Conservation (phyloP, 1,140 invertebrate genomes). For the Plectus sambesii region DNA sequence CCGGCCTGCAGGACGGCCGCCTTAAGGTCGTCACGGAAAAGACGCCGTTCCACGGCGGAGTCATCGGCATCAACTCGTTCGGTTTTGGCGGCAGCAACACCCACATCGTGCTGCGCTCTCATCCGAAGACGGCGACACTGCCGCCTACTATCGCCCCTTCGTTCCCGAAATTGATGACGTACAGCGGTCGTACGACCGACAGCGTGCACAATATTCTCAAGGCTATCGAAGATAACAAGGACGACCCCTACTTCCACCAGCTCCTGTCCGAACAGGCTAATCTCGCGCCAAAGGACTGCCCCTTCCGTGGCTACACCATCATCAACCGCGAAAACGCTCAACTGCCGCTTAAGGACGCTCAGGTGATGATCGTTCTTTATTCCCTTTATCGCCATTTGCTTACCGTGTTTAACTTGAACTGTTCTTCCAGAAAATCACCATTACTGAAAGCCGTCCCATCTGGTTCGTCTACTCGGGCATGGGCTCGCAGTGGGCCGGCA, state of each 20-base stretch:
- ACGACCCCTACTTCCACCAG: constrained; percentile 38
- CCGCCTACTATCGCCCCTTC: constrained; percentile 32
- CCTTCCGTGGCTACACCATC: not conserved
- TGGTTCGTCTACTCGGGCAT: constrained; percentile 93
- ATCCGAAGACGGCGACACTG: constrained; percentile 51
- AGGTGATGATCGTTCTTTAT: constrained; percentile 27
- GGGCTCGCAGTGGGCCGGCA: constrained; percentile 89
- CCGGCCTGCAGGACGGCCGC: constrained; percentile 68
- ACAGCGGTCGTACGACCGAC: constrained; percentile 71
- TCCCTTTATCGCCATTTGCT: constrained; percentile 7
- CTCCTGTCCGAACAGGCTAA: constrained; percentile 29
- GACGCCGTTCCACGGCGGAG: constrained; percentile 67
- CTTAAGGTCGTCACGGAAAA: constrained; percentile 72
- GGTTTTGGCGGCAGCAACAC: constrained; percentile 95
- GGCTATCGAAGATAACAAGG: constrained; percentile 49
- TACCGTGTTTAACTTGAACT: constrained; percentile 7
- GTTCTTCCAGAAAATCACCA: constrained; percentile 49
- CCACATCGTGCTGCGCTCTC: constrained; percentile 61
- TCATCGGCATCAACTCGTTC: constrained; percentile 82
- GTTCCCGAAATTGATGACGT: constrained; percentile 60
- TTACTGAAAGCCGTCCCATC: constrained; percentile 57
- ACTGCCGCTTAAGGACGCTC: constrained; percentile 41
- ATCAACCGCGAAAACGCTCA: constrained; percentile 27
- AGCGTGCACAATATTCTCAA: constrained; percentile 60
- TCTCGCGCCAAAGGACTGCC: constrained; percentile 19